A percentile compares a stretch with the other conserved stretches of the same genome.
phyloP scores from a whole-genome alignment of 2,797 vertebrate genomes.

The Acrocephalus scirpaceus region DNA sequence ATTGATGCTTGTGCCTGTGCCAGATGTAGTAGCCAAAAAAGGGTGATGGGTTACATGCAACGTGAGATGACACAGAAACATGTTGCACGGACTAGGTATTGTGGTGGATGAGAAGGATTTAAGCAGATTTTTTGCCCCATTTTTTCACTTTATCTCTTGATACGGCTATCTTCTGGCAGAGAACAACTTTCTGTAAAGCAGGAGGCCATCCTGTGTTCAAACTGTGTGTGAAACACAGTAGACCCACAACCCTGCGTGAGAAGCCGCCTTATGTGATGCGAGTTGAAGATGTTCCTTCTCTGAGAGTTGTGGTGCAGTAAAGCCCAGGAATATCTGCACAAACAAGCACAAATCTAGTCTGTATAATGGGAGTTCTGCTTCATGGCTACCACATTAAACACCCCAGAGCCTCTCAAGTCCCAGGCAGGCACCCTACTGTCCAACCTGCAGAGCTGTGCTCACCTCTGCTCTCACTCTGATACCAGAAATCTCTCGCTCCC shows the following conservation, averaged over 20 bases:
- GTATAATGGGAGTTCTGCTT: not conserved
- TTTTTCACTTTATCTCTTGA: not conserved
- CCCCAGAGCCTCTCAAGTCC: not conserved
- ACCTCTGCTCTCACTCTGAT: accelerated
- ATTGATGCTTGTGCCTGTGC: not conserved
- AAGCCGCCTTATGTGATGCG: accelerated
- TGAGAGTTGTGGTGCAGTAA: not conserved
- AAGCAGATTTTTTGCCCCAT: not conserved
- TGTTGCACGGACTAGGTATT: accelerated
- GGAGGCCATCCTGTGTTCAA: not conserved
- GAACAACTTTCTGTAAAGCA: not conserved
- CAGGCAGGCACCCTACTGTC: not conserved
- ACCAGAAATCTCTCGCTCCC: not conserved
- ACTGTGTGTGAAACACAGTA: not conserved
- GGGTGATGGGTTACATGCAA: not conserved
- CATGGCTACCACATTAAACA: not conserved
- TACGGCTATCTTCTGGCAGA: not conserved
- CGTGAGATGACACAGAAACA: accelerated
- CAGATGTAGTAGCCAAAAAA: not conserved
- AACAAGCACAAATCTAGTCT: not conserved
- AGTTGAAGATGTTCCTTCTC: not conserved
- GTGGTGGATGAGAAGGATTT: not conserved
- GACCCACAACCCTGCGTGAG: not conserved
- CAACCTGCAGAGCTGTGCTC: not conserved
- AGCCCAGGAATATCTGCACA: not conserved